Conservation (phyloP, 2,888 invertebrate genomes). For the Aplocera efformata region DNA sequence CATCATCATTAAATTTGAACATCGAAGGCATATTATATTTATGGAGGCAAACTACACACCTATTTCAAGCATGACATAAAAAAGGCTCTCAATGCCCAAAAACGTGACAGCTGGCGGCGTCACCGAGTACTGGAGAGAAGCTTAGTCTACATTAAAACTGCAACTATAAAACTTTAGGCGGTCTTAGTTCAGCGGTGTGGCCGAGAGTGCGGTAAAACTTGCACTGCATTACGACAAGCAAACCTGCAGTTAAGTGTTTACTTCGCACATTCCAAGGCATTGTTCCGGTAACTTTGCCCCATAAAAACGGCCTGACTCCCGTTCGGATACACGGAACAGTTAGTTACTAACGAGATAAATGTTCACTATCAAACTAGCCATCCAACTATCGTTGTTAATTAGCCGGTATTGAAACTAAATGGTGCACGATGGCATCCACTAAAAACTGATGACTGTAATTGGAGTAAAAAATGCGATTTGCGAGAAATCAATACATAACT, state of each 20-base stretch:
- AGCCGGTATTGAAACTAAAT: constrained; percentile 4
- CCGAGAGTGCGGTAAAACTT: constrained; percentile 62
- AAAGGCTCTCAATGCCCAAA: too few species aligned
- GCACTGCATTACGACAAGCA: constrained; percentile 68
- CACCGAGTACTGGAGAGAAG: constrained; percentile 37
- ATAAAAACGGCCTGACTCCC: constrained; percentile 62
- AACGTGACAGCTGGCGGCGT: constrained; percentile 7
- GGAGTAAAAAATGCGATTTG: too few species aligned
- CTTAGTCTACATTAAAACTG: constrained; percentile 62
- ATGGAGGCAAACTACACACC: too few species aligned
- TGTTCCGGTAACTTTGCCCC: constrained; percentile 53
- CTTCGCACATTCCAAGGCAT: constrained; percentile 70
- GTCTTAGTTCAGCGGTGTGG: constrained; percentile 51
- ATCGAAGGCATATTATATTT: too few species aligned
- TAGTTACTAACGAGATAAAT: constrained; percentile 38
- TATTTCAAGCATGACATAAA: too few species aligned
- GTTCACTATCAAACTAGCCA: constrained; percentile 33
- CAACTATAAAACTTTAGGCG: constrained; percentile 58
- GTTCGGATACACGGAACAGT: constrained; percentile 24
- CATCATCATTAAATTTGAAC: too few species aligned
- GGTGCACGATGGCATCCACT: constrained; percentile 8
- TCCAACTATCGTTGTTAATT: constrained; percentile 23
- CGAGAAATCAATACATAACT: too few species aligned
- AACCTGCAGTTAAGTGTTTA: constrained; percentile 77
- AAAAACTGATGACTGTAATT: constrained; percentile 25